Evolutionary conservation across 2,888 invertebrate species (phyloP), one percentile per base, ranked within the genome.

Genomic region (Drosophila pseudotakahashii): DNA sequence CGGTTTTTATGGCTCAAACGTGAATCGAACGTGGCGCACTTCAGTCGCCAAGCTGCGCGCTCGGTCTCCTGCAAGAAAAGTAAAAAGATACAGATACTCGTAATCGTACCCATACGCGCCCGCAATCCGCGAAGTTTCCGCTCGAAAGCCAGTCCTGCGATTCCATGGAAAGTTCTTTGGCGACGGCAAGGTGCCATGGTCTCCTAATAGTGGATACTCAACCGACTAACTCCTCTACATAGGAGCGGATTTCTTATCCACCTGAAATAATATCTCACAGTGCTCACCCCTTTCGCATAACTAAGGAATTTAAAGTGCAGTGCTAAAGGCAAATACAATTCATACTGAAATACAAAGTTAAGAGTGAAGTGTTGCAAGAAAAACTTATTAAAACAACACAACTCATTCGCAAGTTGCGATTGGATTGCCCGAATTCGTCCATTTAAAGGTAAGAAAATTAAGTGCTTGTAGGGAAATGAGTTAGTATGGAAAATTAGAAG

Each of bases 1-100:
- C 51, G 47, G 55, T 41, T 14, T 52, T 55, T 26, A 39, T 75
- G 55, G 75, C 69, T 86, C 89, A 89, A 86, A 86, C 81, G 81
- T 79, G 83, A 78, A 77, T 89, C 82, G 83, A 84, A 83, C 81
- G 85, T 81, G 84, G 87, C 81, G 89, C 89, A 88, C 83, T 73
- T 75, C 82, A 88, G 88, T 73, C 82, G 88, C 82, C 82, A 70
- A 73, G 83, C 73, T 71, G 75, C 88, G 88, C 86, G 82, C 84
- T 88, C 88, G 82, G 85, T 81, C 47, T 62, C 48, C 44, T 73
- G 53, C 34, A 23, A 34, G 34, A 34, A 16, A 41, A 10, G 14
- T 13, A 51, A 50, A 50, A 37, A 57, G 44, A 52, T 10, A 9
- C 37, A 45, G 34, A 47, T 66, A 67, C 67, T 30, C 48, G 34